phyloP scores from a whole-genome alignment of 2,113 vertebrate genomes.

The Hyperoodon ampullatus region DNA sequence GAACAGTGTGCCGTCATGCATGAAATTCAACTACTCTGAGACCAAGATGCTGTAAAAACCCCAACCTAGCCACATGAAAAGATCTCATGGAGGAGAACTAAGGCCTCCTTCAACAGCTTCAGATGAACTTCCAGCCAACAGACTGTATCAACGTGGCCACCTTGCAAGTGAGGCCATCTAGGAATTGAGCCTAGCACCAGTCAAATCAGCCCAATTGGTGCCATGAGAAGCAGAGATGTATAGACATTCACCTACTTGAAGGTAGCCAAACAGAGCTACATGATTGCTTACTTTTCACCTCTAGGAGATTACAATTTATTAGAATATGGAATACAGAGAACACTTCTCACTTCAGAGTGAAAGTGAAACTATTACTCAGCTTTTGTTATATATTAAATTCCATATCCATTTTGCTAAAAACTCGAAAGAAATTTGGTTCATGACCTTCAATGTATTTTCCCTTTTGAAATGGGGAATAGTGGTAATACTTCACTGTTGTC shows the following conservation, averaged over 20 bases:
- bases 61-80: not conserved
- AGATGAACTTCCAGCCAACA: not conserved
- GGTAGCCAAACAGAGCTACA: not conserved
- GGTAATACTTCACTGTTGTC: conserved; percentile 39
- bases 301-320: conserved; percentile 28
- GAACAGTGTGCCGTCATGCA: not conserved
- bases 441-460: conserved; percentile 60
- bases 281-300: not conserved
- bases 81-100: not conserved
- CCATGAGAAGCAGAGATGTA: not conserved
- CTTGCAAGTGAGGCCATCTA: not conserved
- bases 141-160: not conserved
- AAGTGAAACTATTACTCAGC: conserved; percentile 32
- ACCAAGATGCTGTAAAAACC: not conserved
- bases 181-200: not conserved
- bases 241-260: not conserved
- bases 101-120: not conserved
- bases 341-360: conserved; percentile 39
- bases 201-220: not conserved
- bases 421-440: conserved; percentile 43
- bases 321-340: conserved; percentile 49
- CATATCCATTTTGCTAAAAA: conserved; percentile 49
- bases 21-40: not conserved
- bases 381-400: conserved; percentile 53
- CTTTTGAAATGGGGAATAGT: conserved; percentile 59